Base-by-base conservation (phyloP, 2,888 invertebrate species). In the Griposia aprilina region DNA sequence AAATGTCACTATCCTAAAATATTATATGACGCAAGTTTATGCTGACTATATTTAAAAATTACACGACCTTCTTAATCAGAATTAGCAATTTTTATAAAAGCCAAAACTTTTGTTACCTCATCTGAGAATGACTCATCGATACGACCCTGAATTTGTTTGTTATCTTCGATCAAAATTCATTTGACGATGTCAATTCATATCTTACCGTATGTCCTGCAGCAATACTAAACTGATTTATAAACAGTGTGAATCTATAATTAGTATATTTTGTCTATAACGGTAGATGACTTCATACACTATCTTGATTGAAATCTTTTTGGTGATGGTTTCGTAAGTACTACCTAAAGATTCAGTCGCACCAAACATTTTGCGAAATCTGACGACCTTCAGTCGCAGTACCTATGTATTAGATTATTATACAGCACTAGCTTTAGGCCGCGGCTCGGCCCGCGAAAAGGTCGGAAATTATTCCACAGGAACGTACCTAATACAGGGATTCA, bases 131-230 rank as follows among this genome's bases (percentile, higher is more conserved):
- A 77, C 26, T 77, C 80, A 77, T 50, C 30, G n/a, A 6, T 26
- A n/a, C 71, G 72, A 72, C 81, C 72, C 50, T 80, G 73, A 78
- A 45, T 50, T 15, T 80, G 36, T n/a, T n/a, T 77, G 36, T 45
- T 70, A 20, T 60, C 72, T 52, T 30, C 50, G 7, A 77, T 71
- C 59, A 71, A 30, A 50, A 79, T 13, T 79, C 6, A 79, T 68
- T 68, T 41, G 17, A 67, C 26, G 23, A 36, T n/a, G 20, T 36
- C 52, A 52, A 60, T 71, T 79, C 48, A 26, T 48, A 36, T 45
- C 13, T 45, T 48, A 50, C 0, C 20, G 0, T 26, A 26, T 15
- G 41, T 50, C 26, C 3, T 48, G 30, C 30, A 67, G 55, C 69
- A 77, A 71, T 70, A 15, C 36, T 77, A 26, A 57, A 50, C 50